phyloP scores from a whole-genome alignment of 1,140 invertebrate genomes.

The Neodiprion pinetum region DNA sequence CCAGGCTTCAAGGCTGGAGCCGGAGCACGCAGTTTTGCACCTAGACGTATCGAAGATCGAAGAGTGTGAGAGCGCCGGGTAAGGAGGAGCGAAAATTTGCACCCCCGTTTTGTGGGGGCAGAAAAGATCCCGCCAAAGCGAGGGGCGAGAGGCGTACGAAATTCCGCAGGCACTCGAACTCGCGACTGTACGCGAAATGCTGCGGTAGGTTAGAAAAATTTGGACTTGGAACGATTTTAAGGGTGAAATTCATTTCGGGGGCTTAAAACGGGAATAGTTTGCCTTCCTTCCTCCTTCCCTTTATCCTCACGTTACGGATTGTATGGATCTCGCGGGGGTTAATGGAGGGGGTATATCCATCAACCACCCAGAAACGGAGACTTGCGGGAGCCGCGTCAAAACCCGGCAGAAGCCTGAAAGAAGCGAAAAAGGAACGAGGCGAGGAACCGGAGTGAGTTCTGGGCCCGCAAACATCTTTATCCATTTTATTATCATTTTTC shows the following conservation, averaged over 20 bases:
- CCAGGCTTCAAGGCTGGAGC: background rate
- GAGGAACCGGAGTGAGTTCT: constrained; percentile 28
- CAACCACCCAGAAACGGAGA: constrained; percentile 39
- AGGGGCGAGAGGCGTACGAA: background rate
- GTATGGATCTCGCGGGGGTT: constrained; percentile 36
- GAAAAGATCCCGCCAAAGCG: constrained; percentile 19
- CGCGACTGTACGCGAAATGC: too few species aligned
- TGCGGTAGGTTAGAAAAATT: too few species aligned
- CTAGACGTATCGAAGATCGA: constrained; percentile 27
- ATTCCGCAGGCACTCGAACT: too few species aligned
- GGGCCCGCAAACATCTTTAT: constrained; percentile 38
- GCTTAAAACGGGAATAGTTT: constrained; percentile 33
- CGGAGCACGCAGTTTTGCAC: background rate
- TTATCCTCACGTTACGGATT: constrained; percentile 28
- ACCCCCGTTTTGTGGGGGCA: too few species aligned
- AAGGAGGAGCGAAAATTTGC: constrained; percentile 22
- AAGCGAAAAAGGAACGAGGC: constrained; percentile 16
- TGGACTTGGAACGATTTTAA: too few species aligned
- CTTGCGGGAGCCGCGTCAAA: constrained; percentile 47
- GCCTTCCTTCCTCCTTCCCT: constrained; percentile 8
- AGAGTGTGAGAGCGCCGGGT: constrained; percentile 23
- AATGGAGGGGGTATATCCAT: constrained; percentile 48
- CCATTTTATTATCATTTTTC: constrained; percentile 50
- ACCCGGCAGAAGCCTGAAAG: constrained; percentile 43
- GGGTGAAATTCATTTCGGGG: too few species aligned